phyloP scores from a whole-genome alignment of 2,797 vertebrate genomes.

The Gallinago stenura region DNA sequence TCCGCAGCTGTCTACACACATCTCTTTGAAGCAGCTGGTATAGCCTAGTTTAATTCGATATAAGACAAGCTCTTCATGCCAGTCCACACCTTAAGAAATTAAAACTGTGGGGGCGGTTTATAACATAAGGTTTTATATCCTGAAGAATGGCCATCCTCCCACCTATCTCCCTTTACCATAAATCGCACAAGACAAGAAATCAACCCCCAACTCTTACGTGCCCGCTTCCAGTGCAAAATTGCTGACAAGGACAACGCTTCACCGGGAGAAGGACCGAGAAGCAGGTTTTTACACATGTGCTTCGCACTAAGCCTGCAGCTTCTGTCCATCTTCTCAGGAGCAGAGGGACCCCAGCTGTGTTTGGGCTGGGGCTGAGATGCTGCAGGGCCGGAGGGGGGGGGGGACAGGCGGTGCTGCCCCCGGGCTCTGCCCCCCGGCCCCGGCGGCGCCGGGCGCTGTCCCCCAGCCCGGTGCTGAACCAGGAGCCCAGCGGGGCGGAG shows the following conservation, averaged over 20 bases:
- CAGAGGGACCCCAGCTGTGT: accelerated
- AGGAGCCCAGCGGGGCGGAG: accelerated
- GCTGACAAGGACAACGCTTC: accelerated
- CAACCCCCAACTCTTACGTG: accelerated
- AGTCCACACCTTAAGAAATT: too few species aligned
- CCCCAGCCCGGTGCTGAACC: constrained; percentile 64
- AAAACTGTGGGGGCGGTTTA: too few species aligned
- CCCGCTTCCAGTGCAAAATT: accelerated
- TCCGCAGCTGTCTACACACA: background rate
- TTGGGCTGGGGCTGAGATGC: accelerated
- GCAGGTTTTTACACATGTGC: accelerated
- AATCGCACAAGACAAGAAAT: background rate
- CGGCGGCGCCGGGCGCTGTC: constrained; percentile 41
- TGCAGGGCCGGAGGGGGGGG: too few species aligned
- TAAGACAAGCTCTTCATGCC: background rate
- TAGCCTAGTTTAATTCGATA: accelerated
- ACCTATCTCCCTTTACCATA: background rate
- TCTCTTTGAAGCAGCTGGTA: background rate
- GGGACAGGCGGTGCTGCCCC: too few species aligned
- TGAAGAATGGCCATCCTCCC: background rate
- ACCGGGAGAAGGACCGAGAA: accelerated
- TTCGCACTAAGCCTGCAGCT: accelerated
- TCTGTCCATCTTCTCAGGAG: accelerated
- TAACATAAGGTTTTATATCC: background rate
- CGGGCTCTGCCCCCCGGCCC: background rate